A percentile compares a stretch with the other conserved stretches of the same genome.
These are phyloP conservation scores for Acropternis orthonyx DNA, from an alignment of 2,797 vertebrate species.

Conservation along the genomic window DNA sequence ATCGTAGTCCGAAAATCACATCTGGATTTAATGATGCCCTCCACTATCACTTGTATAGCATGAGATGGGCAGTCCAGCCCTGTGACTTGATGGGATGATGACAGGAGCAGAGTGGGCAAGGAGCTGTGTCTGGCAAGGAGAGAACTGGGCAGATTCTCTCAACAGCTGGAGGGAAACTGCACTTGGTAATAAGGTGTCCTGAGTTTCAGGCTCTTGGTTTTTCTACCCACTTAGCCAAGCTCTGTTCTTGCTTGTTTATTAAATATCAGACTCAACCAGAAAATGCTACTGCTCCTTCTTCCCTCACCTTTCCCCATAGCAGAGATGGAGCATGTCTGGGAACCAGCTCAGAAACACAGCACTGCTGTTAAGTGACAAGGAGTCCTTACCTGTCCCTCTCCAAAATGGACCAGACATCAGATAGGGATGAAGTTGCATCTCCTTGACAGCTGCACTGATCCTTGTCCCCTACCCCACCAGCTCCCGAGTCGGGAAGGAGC, in stretches of 20 bases:
- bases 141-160: not conserved
- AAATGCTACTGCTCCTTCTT: not conserved
- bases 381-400: not conserved
- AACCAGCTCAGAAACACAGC: not conserved
- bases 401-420: not conserved
- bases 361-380: not conserved
- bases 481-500: not conserved
- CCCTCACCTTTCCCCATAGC: not conserved
- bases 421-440: not conserved
- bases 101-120: not conserved
- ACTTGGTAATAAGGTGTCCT: not conserved
- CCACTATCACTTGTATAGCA: not conserved
- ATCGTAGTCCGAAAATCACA: not conserved
- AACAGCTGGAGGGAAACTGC: not conserved
- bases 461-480: not conserved
- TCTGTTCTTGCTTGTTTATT: not conserved
- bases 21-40: not conserved
- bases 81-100: not conserved
- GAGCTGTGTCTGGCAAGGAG: not conserved
- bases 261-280: not conserved
- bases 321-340: not conserved
- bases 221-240: not conserved
- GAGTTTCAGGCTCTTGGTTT: not conserved
- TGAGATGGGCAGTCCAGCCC: not conserved
- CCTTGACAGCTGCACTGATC: not conserved